Percentiles rank a stretch among this genome's conserved stretches.
Conservation (phyloP, 2,888 invertebrate species). For the Cantharis lateralis region DNA sequence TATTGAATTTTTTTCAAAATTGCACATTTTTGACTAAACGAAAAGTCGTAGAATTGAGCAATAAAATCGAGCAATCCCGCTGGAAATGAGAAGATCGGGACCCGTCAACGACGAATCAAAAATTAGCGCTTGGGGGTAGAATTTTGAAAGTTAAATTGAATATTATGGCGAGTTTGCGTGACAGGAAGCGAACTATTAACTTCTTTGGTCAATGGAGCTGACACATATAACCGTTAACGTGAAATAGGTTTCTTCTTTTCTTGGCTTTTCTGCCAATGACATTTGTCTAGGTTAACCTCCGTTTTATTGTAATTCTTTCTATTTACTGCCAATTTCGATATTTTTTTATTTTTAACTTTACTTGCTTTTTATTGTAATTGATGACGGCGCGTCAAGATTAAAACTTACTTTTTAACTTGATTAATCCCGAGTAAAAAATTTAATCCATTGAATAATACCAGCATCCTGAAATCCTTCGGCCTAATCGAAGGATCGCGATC, state of each 20-base stretch:
- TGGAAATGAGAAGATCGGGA: no score
- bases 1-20: neutral
- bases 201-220: constrained; percentile 32
- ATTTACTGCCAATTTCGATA: neutral
- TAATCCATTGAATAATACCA: neutral
- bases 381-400: neutral
- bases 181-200: constrained; percentile 16
- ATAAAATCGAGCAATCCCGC: no score
- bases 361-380: neutral
- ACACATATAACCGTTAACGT: constrained; percentile 35
- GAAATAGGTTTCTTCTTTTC: constrained; percentile 27
- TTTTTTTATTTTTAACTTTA: neutral
- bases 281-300: constrained; percentile 24
- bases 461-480: neutral
- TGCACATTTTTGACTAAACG: neutral
- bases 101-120: no score
- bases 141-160: neutral
- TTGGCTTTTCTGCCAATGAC: constrained; percentile 15
- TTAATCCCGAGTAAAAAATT: neutral
- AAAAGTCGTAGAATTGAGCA: no score
- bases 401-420: neutral
- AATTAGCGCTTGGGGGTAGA: neutral
- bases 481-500: neutral
- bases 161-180: neutral
- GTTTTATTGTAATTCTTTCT: constrained; percentile 16